Conservation (phyloP, 2,113 vertebrate species). For the Neodon shergylaensis region DNA sequence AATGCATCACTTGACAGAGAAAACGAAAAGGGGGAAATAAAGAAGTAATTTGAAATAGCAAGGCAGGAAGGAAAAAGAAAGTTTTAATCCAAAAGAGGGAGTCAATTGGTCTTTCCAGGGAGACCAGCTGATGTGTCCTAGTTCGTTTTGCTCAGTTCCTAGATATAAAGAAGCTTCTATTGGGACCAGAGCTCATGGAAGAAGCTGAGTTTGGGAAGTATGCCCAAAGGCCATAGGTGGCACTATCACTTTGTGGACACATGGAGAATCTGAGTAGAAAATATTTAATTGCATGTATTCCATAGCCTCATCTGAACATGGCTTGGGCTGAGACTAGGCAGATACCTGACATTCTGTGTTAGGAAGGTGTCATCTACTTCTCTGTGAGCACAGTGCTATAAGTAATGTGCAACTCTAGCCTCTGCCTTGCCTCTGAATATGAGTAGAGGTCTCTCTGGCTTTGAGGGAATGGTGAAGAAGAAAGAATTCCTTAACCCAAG, state of each 20-base stretch:
- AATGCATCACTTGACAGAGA: not conserved
- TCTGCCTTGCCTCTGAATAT: not conserved
- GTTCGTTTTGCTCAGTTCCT: not conserved
- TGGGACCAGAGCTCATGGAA: not conserved
- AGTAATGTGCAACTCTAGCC: too few relatives aligned
- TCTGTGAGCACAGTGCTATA: not conserved
- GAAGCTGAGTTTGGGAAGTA: too few relatives aligned
- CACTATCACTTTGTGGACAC: not conserved
- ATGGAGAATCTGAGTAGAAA: not conserved
- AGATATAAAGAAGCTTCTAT: not conserved
- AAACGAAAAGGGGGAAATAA: fast-evolving
- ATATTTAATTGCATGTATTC: too few relatives aligned
- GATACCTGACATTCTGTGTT: not conserved
- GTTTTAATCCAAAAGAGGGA: not conserved
- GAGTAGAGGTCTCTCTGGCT: not conserved
- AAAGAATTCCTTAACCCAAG: too few relatives aligned
- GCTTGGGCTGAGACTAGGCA: not conserved
- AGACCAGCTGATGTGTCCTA: not conserved
- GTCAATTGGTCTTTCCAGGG: not conserved
- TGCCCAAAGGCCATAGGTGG: not conserved
- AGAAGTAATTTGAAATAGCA: not conserved
- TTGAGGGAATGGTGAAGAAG: not conserved
- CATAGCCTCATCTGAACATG: too few relatives aligned
- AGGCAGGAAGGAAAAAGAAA: not conserved
- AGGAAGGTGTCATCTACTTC: too few relatives aligned